Base-by-base conservation (phyloP, 2,888 invertebrate species). In the Microplitis deprimator region DNA sequence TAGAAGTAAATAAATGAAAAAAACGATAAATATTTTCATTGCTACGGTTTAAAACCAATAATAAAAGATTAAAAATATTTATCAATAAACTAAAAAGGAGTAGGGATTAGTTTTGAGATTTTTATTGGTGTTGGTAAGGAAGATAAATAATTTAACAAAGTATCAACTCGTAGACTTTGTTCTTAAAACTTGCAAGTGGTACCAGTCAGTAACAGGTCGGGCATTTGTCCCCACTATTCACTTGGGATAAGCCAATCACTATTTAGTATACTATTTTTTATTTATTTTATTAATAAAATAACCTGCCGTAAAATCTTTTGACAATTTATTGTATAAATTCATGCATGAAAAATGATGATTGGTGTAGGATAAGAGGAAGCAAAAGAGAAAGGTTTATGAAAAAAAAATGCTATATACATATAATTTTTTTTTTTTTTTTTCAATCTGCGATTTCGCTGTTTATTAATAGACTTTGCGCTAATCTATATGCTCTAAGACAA, bases 401-500 rank as follows among this genome's bases (percentile, higher is more conserved):
- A 1, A 13, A 5, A 13, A 20, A 20, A 67, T 29, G 3, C 39
- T 10, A 20, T 64, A 64, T 7, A 64, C 64, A 64, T 8, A 17
- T 16, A 5, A 65, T n/a, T 68, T 38, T 39, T 17, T 29, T 20
- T 29, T 67, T 16, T 39, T 59, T 10, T 70, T 50, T 29, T 50
- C 81, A 81, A 83, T 83, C 86, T 88, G 86, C 79, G 80, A 79
- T 84, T 83, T 86, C 84, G 84, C 84, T 82, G 80, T 87, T 87
- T 87, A 87, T 87, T 87, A 85, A 83, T 87, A 79, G 83, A 87
- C 85, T 87, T 83, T 79, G 82, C 73, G 73, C 84, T 87, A 86
- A 80, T 84, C 87, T 88, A 77, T 61, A 87, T 80, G 80, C 78
- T 83, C 87, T 88, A 88, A 82, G 84, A 87, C 86, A 87, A 87